These are phyloP conservation scores for Bhutanitis thaidina DNA, from an alignment of 2,888 invertebrate species.

Conservation along the genomic window DNA sequence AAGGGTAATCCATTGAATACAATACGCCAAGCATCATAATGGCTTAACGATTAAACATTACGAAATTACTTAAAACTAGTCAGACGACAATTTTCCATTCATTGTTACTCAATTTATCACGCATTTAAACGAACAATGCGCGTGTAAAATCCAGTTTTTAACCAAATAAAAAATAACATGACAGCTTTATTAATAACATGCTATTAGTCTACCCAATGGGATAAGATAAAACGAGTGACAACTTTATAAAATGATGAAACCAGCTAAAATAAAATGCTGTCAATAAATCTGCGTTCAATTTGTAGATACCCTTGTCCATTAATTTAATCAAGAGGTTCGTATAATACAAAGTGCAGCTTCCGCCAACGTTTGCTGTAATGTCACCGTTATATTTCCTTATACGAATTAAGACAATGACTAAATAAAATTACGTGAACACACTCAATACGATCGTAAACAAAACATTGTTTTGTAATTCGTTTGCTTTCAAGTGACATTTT, in stretches of 20 bases:
- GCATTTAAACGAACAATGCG: conserved; percentile 8
- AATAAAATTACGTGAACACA: conserved; percentile 4
- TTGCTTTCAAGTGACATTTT: conserved; percentile 5
- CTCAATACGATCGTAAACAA: conserved; percentile 4
- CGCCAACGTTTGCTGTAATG: conserved; percentile 17
- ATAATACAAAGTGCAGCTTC: conserved; percentile 18
- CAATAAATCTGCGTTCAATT: conserved; percentile 21
- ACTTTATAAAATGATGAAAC: conserved; percentile 22
- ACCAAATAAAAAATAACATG: conserved; percentile 17
- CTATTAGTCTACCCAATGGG: conserved; percentile 18
- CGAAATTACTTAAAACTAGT: conserved; percentile 12
- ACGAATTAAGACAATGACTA: conserved; percentile 9
- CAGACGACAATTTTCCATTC: not conserved
- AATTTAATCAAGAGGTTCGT: conserved; percentile 19
- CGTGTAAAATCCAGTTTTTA: conserved; percentile 18
- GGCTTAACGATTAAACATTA: conserved; percentile 4
- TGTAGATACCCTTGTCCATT: conserved; percentile 18
- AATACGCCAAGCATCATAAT: conserved; percentile 9
- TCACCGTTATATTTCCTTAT: conserved; percentile 14
- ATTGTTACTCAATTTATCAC: conserved; percentile 7
- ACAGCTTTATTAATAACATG: conserved; percentile 16
- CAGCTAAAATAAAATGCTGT: conserved; percentile 16
- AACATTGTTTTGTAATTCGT: conserved; percentile 1
- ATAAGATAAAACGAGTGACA: conserved; percentile 21
- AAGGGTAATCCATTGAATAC: conserved; percentile 15